Conservation (phyloP, 1,140 invertebrate genomes). For the Grapholita molesta region DNA sequence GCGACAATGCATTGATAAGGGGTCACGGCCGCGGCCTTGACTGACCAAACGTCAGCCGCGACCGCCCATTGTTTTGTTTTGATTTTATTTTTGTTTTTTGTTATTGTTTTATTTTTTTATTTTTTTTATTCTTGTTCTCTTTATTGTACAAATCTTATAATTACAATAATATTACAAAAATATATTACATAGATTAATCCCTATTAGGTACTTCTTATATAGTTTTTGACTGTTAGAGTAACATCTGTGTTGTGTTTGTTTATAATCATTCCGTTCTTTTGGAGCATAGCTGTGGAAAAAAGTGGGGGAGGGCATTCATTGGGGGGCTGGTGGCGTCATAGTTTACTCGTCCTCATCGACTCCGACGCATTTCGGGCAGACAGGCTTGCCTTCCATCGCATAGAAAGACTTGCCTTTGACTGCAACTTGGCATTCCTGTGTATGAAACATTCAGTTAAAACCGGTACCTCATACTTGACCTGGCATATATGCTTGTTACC, state of each 20-base stretch:
- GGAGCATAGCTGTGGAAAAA: slow-evolving; percentile 75
- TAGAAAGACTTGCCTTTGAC: slow-evolving; percentile 97
- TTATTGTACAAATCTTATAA: slow-evolving; percentile 74
- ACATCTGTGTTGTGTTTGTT: slow-evolving; percentile 51
- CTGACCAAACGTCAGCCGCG: slow-evolving; percentile 23
- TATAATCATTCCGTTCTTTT: slow-evolving; percentile 43
- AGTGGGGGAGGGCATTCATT: slow-evolving; percentile 53
- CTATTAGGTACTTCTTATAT: slow-evolving; percentile 50
- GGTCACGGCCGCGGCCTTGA: slow-evolving; percentile 69
- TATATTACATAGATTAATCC: slow-evolving; percentile 66
- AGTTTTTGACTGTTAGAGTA: slow-evolving; percentile 40
- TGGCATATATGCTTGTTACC: slow-evolving; percentile 42
- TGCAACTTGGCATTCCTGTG: slow-evolving; percentile 94
- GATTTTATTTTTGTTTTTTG: slow-evolving; percentile 55
- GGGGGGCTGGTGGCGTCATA: slow-evolving; percentile 37
- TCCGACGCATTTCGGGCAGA: slow-evolving; percentile 93
- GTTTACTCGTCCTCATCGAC: slow-evolving; percentile 91
- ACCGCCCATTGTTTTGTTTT: slow-evolving; percentile 38
- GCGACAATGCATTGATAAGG: slow-evolving; percentile 51
- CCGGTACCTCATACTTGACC: slow-evolving; percentile 53
- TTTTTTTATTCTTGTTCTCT: slow-evolving; percentile 72
- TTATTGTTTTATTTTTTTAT: slow-evolving; percentile 63
- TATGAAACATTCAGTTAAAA: slow-evolving; percentile 36
- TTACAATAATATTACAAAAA: slow-evolving; percentile 76
- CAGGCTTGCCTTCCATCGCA: slow-evolving; percentile 94